Percentiles rank a stretch among this genome's conserved stretches.
Evolutionary conservation across 2,797 vertebrate genomes (phyloP).

Genomic region (Phalanger gymnotis): DNA sequence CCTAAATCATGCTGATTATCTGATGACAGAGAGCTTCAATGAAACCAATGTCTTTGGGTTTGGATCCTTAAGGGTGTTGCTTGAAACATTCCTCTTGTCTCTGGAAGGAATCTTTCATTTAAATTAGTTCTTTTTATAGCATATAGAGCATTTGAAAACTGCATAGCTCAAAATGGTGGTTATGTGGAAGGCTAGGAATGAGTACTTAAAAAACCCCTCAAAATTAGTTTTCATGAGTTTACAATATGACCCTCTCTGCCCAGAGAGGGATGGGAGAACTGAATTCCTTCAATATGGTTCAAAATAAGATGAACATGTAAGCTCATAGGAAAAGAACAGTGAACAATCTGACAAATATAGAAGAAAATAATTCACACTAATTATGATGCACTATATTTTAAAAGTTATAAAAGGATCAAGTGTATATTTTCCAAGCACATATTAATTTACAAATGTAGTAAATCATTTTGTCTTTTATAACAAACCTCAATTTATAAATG

Average conservation of each 20-base stretch:
- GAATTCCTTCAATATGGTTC: constrained; percentile 2
- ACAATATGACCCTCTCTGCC: neutral
- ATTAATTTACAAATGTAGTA: constrained; percentile 19
- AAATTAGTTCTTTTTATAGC: neutral
- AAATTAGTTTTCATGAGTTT: neutral
- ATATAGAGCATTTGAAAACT: neutral
- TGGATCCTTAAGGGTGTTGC: neutral
- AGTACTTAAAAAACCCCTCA: neutral
- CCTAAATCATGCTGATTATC: neutral
- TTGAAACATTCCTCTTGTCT: neutral
- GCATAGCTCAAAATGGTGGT: neutral
- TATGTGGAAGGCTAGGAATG: neutral
- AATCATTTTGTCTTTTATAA: constrained; percentile 4
- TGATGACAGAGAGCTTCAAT: no score
- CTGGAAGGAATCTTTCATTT: neutral
- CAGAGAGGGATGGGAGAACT: neutral
- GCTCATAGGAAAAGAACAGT: constrained; percentile 34
- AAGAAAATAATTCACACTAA: neutral
- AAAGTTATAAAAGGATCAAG: constrained; percentile 6
- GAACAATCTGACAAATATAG: neutral
- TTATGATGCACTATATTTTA: constrained; percentile 2
- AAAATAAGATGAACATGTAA: constrained; percentile 45
- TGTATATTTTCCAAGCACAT: neutral
- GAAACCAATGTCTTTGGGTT: no score
- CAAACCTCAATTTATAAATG: constrained; percentile 46